A percentile compares a stretch with the other conserved stretches of the same genome.
These are phyloP conservation scores for Callyntrura guangdongensis DNA, from an alignment of 2,888 invertebrate genomes.

Conservation along the genomic window DNA sequence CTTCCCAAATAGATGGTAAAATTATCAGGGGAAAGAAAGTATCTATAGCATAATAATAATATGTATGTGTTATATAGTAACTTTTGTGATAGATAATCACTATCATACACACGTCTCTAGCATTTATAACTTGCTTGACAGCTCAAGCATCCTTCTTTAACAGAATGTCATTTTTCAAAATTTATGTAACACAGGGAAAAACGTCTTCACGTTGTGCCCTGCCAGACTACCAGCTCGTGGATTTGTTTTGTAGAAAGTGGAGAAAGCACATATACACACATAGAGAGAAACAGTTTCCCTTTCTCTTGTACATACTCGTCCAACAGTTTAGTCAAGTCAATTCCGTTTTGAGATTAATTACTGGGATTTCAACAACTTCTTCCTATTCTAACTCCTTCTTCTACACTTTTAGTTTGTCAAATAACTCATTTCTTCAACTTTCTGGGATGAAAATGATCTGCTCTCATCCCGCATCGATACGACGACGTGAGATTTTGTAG, in stretches of 20 bases:
- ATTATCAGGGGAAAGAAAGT: background rate
- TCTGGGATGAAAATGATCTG: slow-evolving; percentile 19
- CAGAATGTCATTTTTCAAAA: slow-evolving; percentile 70
- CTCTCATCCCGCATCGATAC: background rate
- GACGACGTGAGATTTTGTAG: slow-evolving; percentile 9
- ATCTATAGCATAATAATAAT: no score
- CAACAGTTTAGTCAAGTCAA: slow-evolving; percentile 66
- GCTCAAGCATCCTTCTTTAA: slow-evolving; percentile 81
- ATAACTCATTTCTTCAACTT: slow-evolving; percentile 51
- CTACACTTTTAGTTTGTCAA: background rate
- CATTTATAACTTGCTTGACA: slow-evolving; percentile 80
- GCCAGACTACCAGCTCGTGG: background rate
- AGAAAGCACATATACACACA: slow-evolving; percentile 22
- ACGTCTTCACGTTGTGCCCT: slow-evolving; percentile 7
- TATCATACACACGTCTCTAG: slow-evolving; percentile 65
- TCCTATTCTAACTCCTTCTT: background rate
- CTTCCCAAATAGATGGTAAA: no score
- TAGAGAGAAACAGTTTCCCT: slow-evolving; percentile 5
- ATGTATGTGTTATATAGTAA: background rate
- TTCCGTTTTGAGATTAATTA: slow-evolving; percentile 73
- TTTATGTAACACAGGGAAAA: slow-evolving; percentile 58
- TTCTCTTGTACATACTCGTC: slow-evolving; percentile 33
- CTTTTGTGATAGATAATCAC: slow-evolving; percentile 63
- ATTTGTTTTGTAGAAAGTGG: background rate
- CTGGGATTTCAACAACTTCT: slow-evolving; percentile 63